Percentiles rank a stretch among this genome's conserved stretches.
These are phyloP conservation scores for Saguinus oedipus DNA, from an alignment of 2,797 vertebrate genomes.

Conservation along the genomic window DNA sequence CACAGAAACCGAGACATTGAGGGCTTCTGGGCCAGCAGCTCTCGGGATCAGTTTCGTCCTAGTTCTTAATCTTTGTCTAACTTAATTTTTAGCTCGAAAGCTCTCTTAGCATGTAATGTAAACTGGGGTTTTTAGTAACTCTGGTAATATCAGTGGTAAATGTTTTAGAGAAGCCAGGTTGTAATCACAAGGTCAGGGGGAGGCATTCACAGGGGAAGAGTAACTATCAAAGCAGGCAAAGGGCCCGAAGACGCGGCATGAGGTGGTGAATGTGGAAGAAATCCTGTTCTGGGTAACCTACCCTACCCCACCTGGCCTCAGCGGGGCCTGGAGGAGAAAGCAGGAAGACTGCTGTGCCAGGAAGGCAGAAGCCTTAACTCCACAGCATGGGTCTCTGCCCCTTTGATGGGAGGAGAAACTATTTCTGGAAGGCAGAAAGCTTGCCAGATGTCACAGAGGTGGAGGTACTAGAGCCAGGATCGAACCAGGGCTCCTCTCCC, in stretches of 20 bases:
- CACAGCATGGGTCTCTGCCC: accelerated
- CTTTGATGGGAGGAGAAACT: too few relatives aligned
- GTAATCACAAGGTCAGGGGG: neutral
- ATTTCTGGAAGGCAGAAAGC: neutral
- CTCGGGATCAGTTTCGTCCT: neutral
- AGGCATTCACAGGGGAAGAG: neutral
- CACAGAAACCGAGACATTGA: too few relatives aligned
- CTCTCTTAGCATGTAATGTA: accelerated
- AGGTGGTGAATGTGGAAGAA: neutral
- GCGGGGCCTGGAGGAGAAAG: neutral
- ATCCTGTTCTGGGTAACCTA: accelerated
- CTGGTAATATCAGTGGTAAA: neutral
- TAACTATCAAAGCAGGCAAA: neutral
- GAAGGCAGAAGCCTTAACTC: neutral
- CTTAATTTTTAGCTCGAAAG: neutral
- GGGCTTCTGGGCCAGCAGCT: neutral
- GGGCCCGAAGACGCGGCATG: accelerated
- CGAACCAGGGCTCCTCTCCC: neutral
- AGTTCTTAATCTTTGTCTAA: neutral
- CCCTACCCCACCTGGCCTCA: too few relatives aligned
- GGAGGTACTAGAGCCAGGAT: neutral
- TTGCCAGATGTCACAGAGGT: neutral
- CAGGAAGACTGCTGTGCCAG: accelerated
- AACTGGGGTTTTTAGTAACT: neutral
- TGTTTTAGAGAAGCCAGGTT: neutral